Evolutionary conservation across 2,888 invertebrate genomes (phyloP).

Genomic region (Aleiodes testaceus): DNA sequence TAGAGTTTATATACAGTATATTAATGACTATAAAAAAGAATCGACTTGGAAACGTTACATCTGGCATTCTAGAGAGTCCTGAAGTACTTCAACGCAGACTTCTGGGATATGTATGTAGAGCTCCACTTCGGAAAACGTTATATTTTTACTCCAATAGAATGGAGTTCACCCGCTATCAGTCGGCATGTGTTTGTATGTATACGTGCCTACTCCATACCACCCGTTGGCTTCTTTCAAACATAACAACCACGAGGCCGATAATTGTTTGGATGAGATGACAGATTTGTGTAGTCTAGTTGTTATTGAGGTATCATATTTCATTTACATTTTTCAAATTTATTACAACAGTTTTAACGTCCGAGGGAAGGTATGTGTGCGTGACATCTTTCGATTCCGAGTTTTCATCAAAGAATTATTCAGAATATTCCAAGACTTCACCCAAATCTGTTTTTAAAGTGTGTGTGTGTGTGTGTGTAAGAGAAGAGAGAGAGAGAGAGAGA

Average conservation of each 20-base stretch:
- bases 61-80: conserved; percentile 41
- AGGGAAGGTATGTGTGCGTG: too few species aligned
- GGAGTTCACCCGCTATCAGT: conserved; percentile 9
- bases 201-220: neutral
- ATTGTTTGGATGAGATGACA: conserved; percentile 32
- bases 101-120: conserved; percentile 17
- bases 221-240: conserved; percentile 13
- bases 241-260: conserved; percentile 3
- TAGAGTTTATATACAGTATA: conserved; percentile 25
- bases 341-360: neutral
- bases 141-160: conserved; percentile 31
- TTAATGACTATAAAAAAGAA: conserved; percentile 35
- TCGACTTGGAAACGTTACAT: conserved; percentile 45
- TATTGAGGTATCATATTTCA: conserved; percentile 28
- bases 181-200: conserved; percentile 1
- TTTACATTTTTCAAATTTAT: conserved; percentile 4
- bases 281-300: conserved; percentile 28
- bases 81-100: conserved; percentile 22
- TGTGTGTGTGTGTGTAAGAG: too few species aligned
- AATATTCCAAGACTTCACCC: too few species aligned
- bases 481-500: too few species aligned
- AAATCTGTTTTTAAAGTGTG: too few species aligned
- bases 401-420: neutral
- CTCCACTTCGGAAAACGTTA: conserved; percentile 29
- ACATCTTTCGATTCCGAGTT: neutral